phyloP scores from a whole-genome alignment of 2,113 vertebrate species.

The Aviceda subcristata region DNA sequence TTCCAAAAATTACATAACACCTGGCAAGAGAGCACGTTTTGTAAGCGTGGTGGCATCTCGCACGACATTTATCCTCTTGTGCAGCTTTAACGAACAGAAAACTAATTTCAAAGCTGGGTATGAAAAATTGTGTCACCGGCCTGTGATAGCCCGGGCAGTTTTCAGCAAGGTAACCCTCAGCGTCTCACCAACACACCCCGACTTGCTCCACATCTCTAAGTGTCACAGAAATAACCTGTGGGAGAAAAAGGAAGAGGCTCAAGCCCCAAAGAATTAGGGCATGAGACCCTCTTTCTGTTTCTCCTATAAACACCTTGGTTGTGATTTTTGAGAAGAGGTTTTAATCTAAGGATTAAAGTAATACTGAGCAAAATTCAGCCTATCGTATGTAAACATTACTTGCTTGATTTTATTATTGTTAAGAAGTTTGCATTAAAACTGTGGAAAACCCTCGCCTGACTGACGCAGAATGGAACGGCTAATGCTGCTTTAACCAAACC shows the following conservation, averaged over 20 bases:
- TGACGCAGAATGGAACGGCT: not conserved
- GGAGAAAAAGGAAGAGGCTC: not conserved
- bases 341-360: not conserved
- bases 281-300: not conserved
- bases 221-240: accelerated
- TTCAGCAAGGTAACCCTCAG: not conserved
- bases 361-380: not conserved
- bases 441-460: not conserved
- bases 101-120: not conserved
- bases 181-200: not conserved
- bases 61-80: not conserved
- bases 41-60: not conserved
- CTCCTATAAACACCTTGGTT: not conserved
- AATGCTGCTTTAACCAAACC: not conserved
- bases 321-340: not conserved
- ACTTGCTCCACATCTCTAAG: not conserved
- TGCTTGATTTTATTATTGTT: not conserved
- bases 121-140: not conserved
- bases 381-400: not conserved
- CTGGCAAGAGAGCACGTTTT: not conserved
- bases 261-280: not conserved
- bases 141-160: accelerated
- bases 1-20: not conserved
- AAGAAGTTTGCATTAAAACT: not conserved
- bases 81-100: not conserved